Evolutionary conservation across 1,140 invertebrate genomes (phyloP), one percentile per base, ranked within the genome.

Genomic region (Hyphantria cunea): DNA sequence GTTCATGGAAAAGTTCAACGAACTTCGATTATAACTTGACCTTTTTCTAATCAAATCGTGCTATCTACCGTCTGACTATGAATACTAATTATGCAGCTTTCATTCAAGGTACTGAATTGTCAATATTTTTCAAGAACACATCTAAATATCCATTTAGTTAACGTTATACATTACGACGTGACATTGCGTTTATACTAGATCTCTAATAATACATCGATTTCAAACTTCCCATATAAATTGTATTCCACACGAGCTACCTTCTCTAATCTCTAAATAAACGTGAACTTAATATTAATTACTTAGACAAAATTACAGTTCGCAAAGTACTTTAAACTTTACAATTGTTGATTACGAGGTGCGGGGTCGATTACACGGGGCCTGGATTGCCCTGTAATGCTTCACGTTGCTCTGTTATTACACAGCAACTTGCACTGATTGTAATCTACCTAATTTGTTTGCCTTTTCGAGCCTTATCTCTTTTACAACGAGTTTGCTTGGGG

Each of bases 301-400:
- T 47, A 60, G 37, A 33, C 47, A 47, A 60, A 60, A 60, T 60
- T 51, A 60, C 56, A 51, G 47, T 60, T 60, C 14, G 34, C 33
- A 51, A 55, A 63, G 60, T 63, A 50, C 41, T 63, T 63, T 63
- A 63, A 60, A 63, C 39, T 63, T 63, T 63, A 51, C 52, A 49
- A 63, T 63, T 54, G 51, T 63, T 63, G 42, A 55, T 63, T 55
- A 55, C 60, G 31, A 32, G 47, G 32, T 17, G 33, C 44, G 31
- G 60, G 39, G 60, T 63, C 60, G 52, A 63, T 63, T 62, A 62
- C 60, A 62, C n/a, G n/a, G 37, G n/a, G 37, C 8, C 7, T 39
- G 37, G 8, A 7, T 39, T 39, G 37, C 37, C n/a, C 8, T n/a
- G 37, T 39, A 7, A 39, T 39, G 37, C n/a, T 9, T n/a, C 37